A percentile compares a stretch with the other conserved stretches of the same genome.
Conservation (phyloP, 2,888 invertebrate genomes). For the Abscondita cerata region DNA sequence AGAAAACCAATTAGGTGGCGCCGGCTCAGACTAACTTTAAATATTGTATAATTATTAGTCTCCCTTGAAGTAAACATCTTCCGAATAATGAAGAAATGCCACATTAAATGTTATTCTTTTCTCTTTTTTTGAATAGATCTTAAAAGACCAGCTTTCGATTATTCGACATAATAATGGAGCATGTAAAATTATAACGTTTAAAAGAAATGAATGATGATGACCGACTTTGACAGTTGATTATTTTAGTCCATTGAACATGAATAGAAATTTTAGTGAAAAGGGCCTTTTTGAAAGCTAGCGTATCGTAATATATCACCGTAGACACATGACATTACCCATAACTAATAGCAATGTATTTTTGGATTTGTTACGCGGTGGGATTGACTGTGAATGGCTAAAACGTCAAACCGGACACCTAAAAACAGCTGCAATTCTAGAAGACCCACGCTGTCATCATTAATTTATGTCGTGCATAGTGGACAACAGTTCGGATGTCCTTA, state of each 20-base stretch:
- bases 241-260: conserved; percentile 51
- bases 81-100: neutral
- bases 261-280: conserved; percentile 46
- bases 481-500: conserved; percentile 42
- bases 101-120: neutral
- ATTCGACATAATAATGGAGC: conserved; percentile 21
- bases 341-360: conserved; percentile 58
- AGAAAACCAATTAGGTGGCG: neutral
- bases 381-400: conserved; percentile 46
- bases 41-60: neutral
- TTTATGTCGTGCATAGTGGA: conserved; percentile 39
- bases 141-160: neutral
- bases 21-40: neutral
- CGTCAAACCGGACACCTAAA: conserved; percentile 52
- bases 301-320: conserved; percentile 56
- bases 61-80: neutral
- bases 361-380: conserved; percentile 55
- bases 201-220: conserved; percentile 50
- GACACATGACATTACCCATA: conserved; percentile 55
- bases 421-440: conserved; percentile 38
- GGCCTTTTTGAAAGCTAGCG: conserved; percentile 45
- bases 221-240: conserved; percentile 54
- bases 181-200: conserved; percentile 31
- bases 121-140: neutral
- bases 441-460: conserved; percentile 39